Base-by-base conservation (phyloP, 2,797 vertebrate genomes). In the Falco peregrinus region DNA sequence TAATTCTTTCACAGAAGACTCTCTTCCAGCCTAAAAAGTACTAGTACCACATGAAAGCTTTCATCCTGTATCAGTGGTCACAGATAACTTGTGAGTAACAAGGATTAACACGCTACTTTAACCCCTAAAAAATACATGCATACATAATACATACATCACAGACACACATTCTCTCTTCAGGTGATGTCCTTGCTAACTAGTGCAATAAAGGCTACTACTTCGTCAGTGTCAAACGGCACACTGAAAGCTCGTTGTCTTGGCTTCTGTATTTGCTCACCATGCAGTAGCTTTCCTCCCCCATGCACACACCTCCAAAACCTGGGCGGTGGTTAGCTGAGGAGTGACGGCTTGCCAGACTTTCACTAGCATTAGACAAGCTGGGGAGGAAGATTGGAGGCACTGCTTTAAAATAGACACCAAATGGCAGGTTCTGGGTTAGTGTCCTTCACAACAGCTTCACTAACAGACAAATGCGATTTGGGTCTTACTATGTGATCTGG, bases 31-130 rank as follows among this genome's bases (percentile, higher is more conserved):
- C 39, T 54, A 5, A 76, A 47, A 43, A 11, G 24, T 50, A 11
- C 7, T n/a, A 10, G 26, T 29, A 37, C 57, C 29, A 17, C 24
- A 21, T 65, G 48, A 26, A 43, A 74, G 41, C 10, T 41, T 61
- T 0, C 5, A 7, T 29, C 10, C 39, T 26, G 14, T 60, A 26
- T 0, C 0, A 53, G 33, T 48, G 19, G 35, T 63, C 33, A 18
- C 37, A 64, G 39, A 20, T 51, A 71, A 89, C 41, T 87, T 57
- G 33, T 10, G 6, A 83, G 13, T 79, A 24, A 35, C 15, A 35
- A 43, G 31, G 50, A 71, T 76, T 73, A 60, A 19, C 5, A 1
- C 84, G 47, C 37, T 61, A 3, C 56, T 74, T 71, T 8, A 71
- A 68, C 43, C 31, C 14, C 29, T 37, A 45, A 31, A 59, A 53